These are phyloP conservation scores for Heterodera schachtii DNA, from an alignment of 1,140 invertebrate species.

Conservation along the genomic window DNA sequence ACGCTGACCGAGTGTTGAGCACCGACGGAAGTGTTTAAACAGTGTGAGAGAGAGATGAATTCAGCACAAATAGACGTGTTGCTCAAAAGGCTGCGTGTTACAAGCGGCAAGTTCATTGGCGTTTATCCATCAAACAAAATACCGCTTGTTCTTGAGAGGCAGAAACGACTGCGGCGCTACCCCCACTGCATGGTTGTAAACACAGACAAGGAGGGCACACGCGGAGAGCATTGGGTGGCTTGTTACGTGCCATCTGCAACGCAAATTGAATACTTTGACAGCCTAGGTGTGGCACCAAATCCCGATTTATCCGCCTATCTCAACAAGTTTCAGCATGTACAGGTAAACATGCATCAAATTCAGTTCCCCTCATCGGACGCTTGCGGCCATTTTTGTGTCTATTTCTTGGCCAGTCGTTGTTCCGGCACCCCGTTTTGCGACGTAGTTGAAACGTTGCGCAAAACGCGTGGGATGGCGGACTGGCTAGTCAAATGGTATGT, in stretches of 20 bases:
- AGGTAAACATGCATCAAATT: constrained; percentile 7
- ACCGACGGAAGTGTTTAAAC: constrained; percentile 31
- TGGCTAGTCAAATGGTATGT: too few relatives aligned
- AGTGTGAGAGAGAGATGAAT: background rate
- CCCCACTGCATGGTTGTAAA: constrained; percentile 32
- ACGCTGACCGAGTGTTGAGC: constrained; percentile 31
- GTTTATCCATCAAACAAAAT: constrained; percentile 21
- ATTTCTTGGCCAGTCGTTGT: constrained; percentile 7
- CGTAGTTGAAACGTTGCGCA: background rate
- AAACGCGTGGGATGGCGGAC: too few relatives aligned
- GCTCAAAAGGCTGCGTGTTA: background rate
- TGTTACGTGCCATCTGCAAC: background rate
- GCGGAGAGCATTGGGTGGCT: constrained; percentile 20
- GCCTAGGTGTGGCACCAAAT: constrained; percentile 11
- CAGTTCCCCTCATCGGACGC: background rate
- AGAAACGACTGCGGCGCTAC: background rate
- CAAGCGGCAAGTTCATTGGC: constrained; percentile 30
- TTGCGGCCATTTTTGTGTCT: constrained; percentile 19
- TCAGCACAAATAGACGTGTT: constrained; percentile 17
- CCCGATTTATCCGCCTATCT: background rate
- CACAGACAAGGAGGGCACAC: background rate
- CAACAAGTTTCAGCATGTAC: background rate
- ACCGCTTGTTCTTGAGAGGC: background rate
- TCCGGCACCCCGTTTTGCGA: background rate
- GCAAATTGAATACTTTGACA: constrained; percentile 29